Base-by-base conservation (phyloP, 92 coral and sea anemone genomes). In the Zoanthus solanderi region DNA sequence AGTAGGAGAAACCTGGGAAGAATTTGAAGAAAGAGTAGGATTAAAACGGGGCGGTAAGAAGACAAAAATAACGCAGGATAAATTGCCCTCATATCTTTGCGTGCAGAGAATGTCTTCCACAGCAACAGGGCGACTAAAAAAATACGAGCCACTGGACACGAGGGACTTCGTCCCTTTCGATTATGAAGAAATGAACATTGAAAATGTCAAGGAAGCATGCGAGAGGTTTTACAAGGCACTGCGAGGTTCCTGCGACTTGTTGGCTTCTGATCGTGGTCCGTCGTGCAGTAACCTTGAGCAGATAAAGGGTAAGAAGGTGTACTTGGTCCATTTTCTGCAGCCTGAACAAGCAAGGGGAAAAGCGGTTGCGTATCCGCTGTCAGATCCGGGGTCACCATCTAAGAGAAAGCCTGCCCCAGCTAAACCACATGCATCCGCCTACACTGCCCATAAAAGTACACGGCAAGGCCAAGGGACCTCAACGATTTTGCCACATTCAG, bases 11-110 rank as follows among this genome's bases (percentile, higher is more conserved):
- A 76, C 66, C n/a, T 90, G 93, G 93, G 92, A 84, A 63, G 93
- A 90, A 47, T 87, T 90, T 67, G 90, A 93, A 72, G 91, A 84
- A 72, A 84, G 93, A 84, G 93, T 90, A 48, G 89, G 93, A 52
- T 69, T 88, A 45, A 93, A 93, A 74, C 88, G 92, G 79, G 60
- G 79, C 75, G 89, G 96, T 48, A 75, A 75, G 60, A 75, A 53
- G 48, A 50, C 30, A 56, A 77, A 50, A 54, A 86, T 16, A 76
- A 13, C 47, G 50, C 75, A 47, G 60, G 84, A 75, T 1, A 76
- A 86, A 75, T 65, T 77, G 30, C 76, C 89, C 17, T 76, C 72
- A 50, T 56, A 75, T 75, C 60, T 86, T 2, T 53, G 77, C 52
- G 53, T 85, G 34, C 89, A 75, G 69, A 32, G 83, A 44, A 85